Conservation (phyloP, 2,888 invertebrate species). For the Calephelis perditalis region DNA sequence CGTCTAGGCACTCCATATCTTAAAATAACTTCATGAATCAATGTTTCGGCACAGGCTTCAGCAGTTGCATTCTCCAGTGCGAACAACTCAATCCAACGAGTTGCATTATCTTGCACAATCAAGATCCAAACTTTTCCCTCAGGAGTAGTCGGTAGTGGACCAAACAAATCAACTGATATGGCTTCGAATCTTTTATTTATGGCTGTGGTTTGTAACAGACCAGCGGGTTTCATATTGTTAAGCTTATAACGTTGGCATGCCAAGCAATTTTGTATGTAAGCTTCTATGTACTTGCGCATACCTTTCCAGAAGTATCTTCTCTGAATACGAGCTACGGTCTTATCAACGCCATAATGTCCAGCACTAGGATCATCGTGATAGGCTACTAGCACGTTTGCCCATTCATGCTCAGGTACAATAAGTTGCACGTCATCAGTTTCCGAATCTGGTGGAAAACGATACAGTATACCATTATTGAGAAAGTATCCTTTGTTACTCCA, state of each 20-base stretch:
- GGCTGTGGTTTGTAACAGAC: constrained; percentile 26
- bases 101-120: constrained; percentile 28
- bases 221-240: constrained; percentile 26
- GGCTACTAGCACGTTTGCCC: constrained; percentile 25
- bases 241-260: constrained; percentile 28
- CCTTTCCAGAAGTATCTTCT: constrained; percentile 27
- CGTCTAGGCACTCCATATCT: constrained; percentile 27
- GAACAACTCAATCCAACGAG: constrained; percentile 42
- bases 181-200: constrained; percentile 25
- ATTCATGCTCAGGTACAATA: constrained; percentile 32
- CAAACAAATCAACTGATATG: constrained; percentile 29
- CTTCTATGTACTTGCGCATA: constrained; percentile 24
- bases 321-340: constrained; percentile 19
- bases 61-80: constrained; percentile 36
- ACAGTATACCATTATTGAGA: not conserved
- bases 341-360: constrained; percentile 34
- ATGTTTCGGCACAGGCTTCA: constrained; percentile 32
- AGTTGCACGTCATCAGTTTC: constrained; percentile 23
- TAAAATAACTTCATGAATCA: constrained; percentile 36
- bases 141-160: constrained; percentile 23
- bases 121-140: constrained; percentile 25
- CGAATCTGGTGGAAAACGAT: not conserved
- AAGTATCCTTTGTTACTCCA: not conserved
- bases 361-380: constrained; percentile 30
- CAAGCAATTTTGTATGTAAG: constrained; percentile 20